Percentiles rank a stretch among this genome's conserved stretches.
These are phyloP conservation scores for Clarias pachynema DNA, from an alignment of 2,797 vertebrate genomes.

Conservation along the genomic window DNA sequence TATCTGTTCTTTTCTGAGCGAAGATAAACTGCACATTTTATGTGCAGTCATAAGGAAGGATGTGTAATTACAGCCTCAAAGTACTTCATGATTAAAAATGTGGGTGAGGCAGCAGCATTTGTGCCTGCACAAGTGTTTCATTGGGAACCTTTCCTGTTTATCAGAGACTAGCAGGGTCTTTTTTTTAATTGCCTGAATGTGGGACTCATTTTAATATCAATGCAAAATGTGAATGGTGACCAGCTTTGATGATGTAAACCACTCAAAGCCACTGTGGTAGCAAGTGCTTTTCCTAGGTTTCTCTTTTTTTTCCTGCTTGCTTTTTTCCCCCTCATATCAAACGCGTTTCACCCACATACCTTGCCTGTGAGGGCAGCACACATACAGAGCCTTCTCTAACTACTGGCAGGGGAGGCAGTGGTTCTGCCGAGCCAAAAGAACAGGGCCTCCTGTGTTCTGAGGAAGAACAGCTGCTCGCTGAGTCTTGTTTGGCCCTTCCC, in stretches of 20 bases:
- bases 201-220: conserved; percentile 27
- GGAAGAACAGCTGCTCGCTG: conserved; percentile 69
- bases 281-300: conserved; percentile 20
- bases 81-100: not conserved
- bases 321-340: conserved; percentile 24
- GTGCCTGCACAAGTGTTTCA: not conserved
- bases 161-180: not conserved
- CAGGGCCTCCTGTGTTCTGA: conserved; percentile 70
- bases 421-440: conserved; percentile 61
- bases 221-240: conserved; percentile 35
- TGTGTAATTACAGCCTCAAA: not conserved
- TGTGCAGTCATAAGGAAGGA: not conserved
- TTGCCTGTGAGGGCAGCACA: not conserved
- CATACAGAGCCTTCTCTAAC: conserved; percentile 54
- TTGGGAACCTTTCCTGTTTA: not conserved
- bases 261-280: conserved; percentile 32
- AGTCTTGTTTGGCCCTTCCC: conserved; percentile 39
- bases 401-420: conserved; percentile 67
- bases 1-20: not conserved
- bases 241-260: conserved; percentile 49
- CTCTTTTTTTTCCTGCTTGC: not conserved
- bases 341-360: conserved; percentile 29
- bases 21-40: conserved; percentile 1
- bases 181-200: not conserved
- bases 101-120: conserved; percentile 7